Percentiles rank a stretch among this genome's conserved stretches.
These are phyloP conservation scores for Sphaerophoria rueppellii DNA, from an alignment of 2,888 invertebrate species.

Conservation along the genomic window DNA sequence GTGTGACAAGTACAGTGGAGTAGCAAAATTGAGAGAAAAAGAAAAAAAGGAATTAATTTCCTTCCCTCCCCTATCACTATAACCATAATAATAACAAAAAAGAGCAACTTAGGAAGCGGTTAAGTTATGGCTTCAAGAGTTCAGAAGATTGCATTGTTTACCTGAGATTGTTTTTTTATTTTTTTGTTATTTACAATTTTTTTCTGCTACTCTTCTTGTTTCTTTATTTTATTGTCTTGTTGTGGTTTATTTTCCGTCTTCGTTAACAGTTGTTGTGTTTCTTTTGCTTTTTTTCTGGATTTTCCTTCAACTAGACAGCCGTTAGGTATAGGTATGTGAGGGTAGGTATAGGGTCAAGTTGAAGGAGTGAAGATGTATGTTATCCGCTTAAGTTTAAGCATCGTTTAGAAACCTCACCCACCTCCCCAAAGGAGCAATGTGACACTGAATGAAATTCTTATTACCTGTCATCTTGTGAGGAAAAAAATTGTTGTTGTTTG, in stretches of 20 bases:
- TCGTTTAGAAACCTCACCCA: conserved; percentile 1
- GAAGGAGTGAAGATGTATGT: conserved; percentile 55
- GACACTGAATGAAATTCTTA: conserved; percentile 54
- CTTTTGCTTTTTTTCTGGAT: not conserved
- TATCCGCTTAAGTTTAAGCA: conserved; percentile 60
- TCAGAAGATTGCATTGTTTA: conserved; percentile 71
- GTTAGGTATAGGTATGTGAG: not conserved
- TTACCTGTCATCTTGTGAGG: conserved; percentile 23
- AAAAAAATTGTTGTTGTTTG: conserved; percentile 15
- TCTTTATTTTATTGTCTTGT: not conserved
- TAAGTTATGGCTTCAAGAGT: conserved; percentile 72
- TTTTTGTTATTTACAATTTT: conserved; percentile 2
- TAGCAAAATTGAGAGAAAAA: conserved; percentile 30
- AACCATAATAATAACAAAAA: conserved; percentile 8
- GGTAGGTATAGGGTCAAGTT: conserved; percentile 55
- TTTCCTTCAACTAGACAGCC: not conserved
- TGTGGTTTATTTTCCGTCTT: conserved; percentile 6
- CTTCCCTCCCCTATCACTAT: not conserved
- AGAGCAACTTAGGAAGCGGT: conserved; percentile 70
- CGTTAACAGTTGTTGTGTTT: not conserved
- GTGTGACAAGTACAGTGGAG: conserved; percentile 52
- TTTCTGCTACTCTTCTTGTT: not conserved
- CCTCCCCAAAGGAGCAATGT: conserved; percentile 57
- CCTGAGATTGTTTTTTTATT: conserved; percentile 53
- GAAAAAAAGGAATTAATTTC: not conserved